Conservation (phyloP, 1,140 invertebrate genomes). For the Cryptotermes secundus region DNA sequence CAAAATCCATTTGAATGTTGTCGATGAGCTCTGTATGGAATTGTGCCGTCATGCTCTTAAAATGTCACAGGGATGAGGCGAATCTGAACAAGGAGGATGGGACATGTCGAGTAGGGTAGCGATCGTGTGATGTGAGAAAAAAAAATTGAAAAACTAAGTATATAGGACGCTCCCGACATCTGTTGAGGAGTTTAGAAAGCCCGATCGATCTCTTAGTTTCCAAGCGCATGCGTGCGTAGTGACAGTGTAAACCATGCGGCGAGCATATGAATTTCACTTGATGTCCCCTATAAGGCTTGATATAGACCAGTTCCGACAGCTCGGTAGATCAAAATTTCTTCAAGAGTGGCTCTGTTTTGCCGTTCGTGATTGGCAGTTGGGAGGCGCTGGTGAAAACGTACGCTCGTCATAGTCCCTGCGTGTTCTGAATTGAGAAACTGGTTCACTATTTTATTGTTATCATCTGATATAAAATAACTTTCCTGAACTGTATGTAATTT, state of each 20-base stretch:
- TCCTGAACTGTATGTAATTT: too few species aligned
- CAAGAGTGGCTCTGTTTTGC: neutral
- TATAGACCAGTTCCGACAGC: neutral
- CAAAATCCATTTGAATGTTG: slow-evolving; percentile 13
- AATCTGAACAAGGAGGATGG: neutral
- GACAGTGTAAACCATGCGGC: neutral
- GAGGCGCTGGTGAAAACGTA: neutral
- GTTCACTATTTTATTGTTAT: too few species aligned
- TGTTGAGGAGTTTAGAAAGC: slow-evolving; percentile 14
- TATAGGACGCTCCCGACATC: neutral
- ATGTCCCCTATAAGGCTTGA: neutral
- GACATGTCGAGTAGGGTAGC: neutral
- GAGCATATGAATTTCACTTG: neutral
- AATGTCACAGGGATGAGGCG: neutral
- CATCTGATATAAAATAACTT: too few species aligned
- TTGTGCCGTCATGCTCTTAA: neutral
- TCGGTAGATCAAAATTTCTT: neutral
- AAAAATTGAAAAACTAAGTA: slow-evolving; percentile 3
- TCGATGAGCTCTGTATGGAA: neutral
- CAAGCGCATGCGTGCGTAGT: neutral
- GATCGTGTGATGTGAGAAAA: neutral
- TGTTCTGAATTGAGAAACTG: too few species aligned
- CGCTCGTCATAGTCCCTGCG: neutral
- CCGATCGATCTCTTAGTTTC: neutral
- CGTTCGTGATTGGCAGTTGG: neutral